Evolutionary conservation across 2,888 invertebrate species (phyloP), one percentile per base, ranked within the genome.

Genomic region (Corythucha ciliata): DNA sequence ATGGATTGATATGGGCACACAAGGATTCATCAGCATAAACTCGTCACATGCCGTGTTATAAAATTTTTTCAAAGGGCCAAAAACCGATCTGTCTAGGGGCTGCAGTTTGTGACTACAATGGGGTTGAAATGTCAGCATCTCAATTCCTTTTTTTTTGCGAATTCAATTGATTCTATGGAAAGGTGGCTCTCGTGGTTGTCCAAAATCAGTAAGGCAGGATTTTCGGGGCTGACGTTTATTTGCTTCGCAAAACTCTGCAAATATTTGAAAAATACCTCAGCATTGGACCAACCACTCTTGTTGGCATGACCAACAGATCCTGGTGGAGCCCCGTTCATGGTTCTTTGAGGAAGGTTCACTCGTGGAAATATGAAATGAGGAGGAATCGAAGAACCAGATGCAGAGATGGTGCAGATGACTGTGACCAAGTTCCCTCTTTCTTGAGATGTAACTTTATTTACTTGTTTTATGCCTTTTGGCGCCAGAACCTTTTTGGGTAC

Each of bases 241-340:
- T 37, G 8, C 10, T 37, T 16, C n/a, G n/a, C n/a, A n/a, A n/a
- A n/a, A n/a, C n/a, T n/a, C n/a, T n/a, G n/a, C n/a, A n/a, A n/a
- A n/a, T 14, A 54, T 36, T 41, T 20, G 4, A 46, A 20, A 41
- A 54, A 54, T 10, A 54, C 21, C 12, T 29, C 27, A 18, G 34
- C 48, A 41, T n/a, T 54, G 56, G 62, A 62, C 63, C 63, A 58
- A 46, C 63, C 57, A 40, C 55, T 55, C 6, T 44, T 34, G 58
- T 63, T 58, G 24, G 52, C 56, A 21, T 36, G 46, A 26, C 62
- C 62, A 32, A 52, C 25, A 29, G 49, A 53, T 26, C 60, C 61
- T 39, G 52, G 37, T 34, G 65, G 63, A 8, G 58, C 62, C 42
- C 60, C 59, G 1, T 54, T 55, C 22, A 64, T 53, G 52, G 65